A percentile compares a stretch with the other conserved stretches of the same genome.
phyloP scores from a whole-genome alignment of 1,140 invertebrate species.

The Caenorhabditis latens region DNA sequence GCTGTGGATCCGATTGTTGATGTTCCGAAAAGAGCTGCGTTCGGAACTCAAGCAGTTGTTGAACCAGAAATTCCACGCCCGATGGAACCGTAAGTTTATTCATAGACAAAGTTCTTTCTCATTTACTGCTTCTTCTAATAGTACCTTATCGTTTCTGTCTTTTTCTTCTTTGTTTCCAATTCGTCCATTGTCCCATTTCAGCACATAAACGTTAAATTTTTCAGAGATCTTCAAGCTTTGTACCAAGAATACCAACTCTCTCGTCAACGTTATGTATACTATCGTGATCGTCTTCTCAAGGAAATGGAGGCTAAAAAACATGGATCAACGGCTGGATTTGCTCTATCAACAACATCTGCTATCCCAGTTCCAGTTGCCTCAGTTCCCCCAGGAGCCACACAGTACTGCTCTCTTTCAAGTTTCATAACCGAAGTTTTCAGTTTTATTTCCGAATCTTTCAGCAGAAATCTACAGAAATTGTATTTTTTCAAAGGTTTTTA shows the following conservation, averaged over 20 bases:
- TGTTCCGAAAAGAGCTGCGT: slow-evolving; percentile 11
- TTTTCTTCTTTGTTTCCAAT: neutral
- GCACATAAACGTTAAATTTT: slow-evolving; percentile 50
- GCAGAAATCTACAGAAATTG: neutral
- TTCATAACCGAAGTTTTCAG: neutral
- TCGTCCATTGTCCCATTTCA: slow-evolving; percentile 1
- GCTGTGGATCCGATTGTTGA: neutral
- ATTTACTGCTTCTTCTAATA: slow-evolving; percentile 6
- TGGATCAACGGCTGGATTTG: slow-evolving; percentile 38
- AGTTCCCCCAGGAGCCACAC: slow-evolving; percentile 46
- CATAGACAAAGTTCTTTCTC: neutral
- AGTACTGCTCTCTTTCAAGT: slow-evolving; percentile 46
- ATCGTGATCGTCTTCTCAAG: slow-evolving; percentile 72
- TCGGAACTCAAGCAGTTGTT: slow-evolving; percentile 16
- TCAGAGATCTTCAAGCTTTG: slow-evolving; percentile 71
- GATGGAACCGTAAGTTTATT: slow-evolving; percentile 69
- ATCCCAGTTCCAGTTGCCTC: slow-evolving; percentile 25
- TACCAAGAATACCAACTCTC: slow-evolving; percentile 74
- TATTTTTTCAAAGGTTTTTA: slow-evolving; percentile 25
- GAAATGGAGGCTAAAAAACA: slow-evolving; percentile 67
- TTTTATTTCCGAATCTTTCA: neutral
- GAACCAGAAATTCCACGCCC: slow-evolving; percentile 75
- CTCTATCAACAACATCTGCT: neutral
- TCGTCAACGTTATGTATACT: slow-evolving; percentile 73
- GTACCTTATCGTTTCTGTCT: neutral